A percentile compares a stretch with the other conserved stretches of the same genome.
Conservation (phyloP, 1,140 invertebrate species). For the Batillaria attramentaria region DNA sequence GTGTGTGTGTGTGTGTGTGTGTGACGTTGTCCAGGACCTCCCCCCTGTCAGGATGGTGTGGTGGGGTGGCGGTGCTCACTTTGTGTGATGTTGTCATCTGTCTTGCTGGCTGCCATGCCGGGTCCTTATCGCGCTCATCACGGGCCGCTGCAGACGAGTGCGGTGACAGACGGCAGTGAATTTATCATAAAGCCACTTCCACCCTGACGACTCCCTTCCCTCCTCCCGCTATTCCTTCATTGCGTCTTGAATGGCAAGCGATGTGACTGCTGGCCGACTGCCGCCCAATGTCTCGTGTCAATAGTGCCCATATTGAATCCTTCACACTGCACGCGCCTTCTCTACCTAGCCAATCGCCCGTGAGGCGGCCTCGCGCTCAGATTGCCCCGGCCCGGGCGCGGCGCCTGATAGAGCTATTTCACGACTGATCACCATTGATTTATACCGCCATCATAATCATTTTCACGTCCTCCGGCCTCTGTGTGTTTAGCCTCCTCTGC, state of each 20-base stretch:
- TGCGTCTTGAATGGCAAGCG: background rate
- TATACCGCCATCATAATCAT: conserved; percentile 15
- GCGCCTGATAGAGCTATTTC: conserved; percentile 13
- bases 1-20: no score
- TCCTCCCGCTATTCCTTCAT: background rate
- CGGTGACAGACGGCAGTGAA: background rate
- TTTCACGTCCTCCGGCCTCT: conserved; percentile 6
- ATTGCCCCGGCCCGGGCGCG: background rate
- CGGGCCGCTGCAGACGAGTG: background rate
- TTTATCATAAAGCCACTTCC: background rate
- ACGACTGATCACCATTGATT: conserved; percentile 19
- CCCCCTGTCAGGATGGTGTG: background rate
- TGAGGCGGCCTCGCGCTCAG: no score
- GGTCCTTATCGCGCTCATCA: conserved; percentile 8
- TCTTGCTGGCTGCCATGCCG: background rate
- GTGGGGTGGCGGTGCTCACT: background rate
- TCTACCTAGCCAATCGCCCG: no score
- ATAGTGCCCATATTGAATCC: no score
- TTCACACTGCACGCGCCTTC: no score
- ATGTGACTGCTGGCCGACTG: background rate
- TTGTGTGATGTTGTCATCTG: background rate
- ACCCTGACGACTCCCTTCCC: background rate
- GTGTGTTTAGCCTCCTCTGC: conserved; percentile 5
- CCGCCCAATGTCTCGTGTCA: no score
- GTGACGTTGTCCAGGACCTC: background rate